Conservation (phyloP, 2,888 invertebrate genomes). For the Napeogenes inachia region DNA sequence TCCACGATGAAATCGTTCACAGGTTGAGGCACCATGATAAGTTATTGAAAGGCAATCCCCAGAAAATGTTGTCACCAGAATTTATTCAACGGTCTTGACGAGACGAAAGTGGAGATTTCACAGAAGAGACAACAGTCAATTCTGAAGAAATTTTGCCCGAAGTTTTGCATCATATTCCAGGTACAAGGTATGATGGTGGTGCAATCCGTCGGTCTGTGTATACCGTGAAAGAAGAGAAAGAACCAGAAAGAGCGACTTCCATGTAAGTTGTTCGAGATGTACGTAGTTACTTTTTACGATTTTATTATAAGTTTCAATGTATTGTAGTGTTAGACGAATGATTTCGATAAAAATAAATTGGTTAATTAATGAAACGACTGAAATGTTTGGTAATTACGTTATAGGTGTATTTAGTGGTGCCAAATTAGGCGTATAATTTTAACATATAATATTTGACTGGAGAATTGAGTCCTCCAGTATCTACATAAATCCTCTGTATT, state of each 20-base stretch:
- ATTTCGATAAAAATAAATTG: slow-evolving; percentile 29
- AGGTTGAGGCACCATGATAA: slow-evolving; percentile 81
- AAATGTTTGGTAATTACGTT: slow-evolving; percentile 64
- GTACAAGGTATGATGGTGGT: slow-evolving; percentile 55
- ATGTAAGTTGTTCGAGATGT: slow-evolving; percentile 23
- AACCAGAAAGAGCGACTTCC: slow-evolving; percentile 47
- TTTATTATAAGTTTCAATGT: slow-evolving; percentile 14
- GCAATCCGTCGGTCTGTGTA: slow-evolving; percentile 64
- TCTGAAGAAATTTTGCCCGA: slow-evolving; percentile 71
- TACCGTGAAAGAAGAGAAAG: slow-evolving; percentile 59
- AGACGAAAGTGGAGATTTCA: slow-evolving; percentile 62
- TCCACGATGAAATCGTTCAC: slow-evolving; percentile 92
- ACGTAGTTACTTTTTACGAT: slow-evolving; percentile 10
- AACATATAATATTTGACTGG: slow-evolving; percentile 16
- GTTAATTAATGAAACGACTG: slow-evolving; percentile 56
- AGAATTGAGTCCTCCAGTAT: slow-evolving; percentile 18
- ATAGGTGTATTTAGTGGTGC: slow-evolving; percentile 39
- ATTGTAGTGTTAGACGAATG: slow-evolving; percentile 30
- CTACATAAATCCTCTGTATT: slow-evolving; percentile 15
- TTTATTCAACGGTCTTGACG: slow-evolving; percentile 72
- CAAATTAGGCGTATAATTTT: slow-evolving; percentile 24
- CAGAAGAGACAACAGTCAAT: slow-evolving; percentile 63
- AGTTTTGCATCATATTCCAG: slow-evolving; percentile 67
- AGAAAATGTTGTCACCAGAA: slow-evolving; percentile 66
- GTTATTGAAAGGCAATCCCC: slow-evolving; percentile 54